phyloP scores from a whole-genome alignment of 2,113 vertebrate species.

The Triplophysa siluroides region DNA sequence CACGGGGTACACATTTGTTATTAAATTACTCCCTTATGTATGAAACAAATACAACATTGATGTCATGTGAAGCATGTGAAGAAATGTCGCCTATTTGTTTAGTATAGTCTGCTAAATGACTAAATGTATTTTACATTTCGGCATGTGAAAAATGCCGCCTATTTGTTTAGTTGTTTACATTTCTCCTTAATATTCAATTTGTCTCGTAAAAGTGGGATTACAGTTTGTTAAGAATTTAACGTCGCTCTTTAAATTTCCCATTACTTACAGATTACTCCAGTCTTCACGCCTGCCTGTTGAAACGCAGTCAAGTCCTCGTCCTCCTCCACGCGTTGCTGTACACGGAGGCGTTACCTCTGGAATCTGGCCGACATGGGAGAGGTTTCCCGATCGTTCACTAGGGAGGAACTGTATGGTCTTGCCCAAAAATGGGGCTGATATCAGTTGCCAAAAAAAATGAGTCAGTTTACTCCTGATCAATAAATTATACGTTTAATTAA shows the following conservation, averaged over 20 bases:
- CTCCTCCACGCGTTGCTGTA: conserved; percentile 58
- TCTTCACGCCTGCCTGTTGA: no score
- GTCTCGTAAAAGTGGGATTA: not conserved
- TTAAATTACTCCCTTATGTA: no score
- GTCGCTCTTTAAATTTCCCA: not conserved
- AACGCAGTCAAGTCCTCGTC: not conserved
- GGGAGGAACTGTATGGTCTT: conserved; percentile 66
- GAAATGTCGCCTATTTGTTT: no score
- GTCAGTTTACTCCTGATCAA: conserved; percentile 51
- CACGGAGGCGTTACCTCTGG: conserved; percentile 59
- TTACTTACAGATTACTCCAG: not conserved
- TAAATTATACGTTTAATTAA: no score
- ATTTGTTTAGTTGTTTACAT: not conserved
- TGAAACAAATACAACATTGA: no score
- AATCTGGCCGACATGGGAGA: conserved; percentile 68
- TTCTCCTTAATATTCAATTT: not conserved
- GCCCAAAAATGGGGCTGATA: conserved; percentile 71
- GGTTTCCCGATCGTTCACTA: conserved; percentile 69
- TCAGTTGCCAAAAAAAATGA: conserved; percentile 55
- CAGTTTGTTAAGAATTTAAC: not conserved
- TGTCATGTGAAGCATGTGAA: no score
- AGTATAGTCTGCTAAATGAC: no score
- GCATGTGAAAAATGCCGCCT: not conserved
- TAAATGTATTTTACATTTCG: not conserved
- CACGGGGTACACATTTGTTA: no score